Conservation (phyloP, 2,797 vertebrate species). For the Myiotriccus ornatus region DNA sequence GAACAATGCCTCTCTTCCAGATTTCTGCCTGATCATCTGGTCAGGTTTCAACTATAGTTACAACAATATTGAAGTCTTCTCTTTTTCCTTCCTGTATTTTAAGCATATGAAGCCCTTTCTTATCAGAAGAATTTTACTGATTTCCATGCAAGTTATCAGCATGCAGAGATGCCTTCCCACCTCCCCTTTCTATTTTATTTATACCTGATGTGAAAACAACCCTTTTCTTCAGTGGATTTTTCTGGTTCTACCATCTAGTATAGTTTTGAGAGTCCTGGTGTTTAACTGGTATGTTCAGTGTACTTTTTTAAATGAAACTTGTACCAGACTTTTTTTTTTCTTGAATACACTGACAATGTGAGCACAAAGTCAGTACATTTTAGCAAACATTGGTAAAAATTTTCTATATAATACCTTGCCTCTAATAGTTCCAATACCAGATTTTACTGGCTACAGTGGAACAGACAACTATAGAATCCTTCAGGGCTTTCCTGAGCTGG, state of each 20-base stretch:
- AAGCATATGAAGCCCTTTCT: neutral
- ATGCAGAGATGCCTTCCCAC: neutral
- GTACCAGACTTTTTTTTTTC: neutral
- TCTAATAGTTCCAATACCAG: neutral
- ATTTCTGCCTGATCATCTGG: neutral
- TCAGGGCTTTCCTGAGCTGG: neutral
- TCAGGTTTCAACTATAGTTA: neutral
- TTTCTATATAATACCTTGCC: neutral
- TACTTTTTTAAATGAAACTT: neutral
- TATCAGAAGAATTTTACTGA: neutral
- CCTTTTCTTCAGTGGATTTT: neutral
- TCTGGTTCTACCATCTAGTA: neutral
- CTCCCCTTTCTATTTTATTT: neutral
- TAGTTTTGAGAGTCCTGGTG: neutral
- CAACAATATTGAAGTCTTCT: neutral
- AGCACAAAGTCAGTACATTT: neutral
- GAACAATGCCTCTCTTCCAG: neutral
- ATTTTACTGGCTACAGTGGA: neutral
- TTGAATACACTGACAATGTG: neutral
- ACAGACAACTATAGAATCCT: neutral
- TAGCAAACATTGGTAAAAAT: neutral
- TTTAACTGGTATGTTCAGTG: neutral
- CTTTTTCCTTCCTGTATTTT: neutral
- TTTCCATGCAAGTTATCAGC: neutral
- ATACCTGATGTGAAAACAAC: neutral